Evolutionary conservation across 37 sponge, comb jelly and placozoan genomes (phyloP), one percentile per base, ranked within the genome.

Genomic region (Beroe forskalii): DNA sequence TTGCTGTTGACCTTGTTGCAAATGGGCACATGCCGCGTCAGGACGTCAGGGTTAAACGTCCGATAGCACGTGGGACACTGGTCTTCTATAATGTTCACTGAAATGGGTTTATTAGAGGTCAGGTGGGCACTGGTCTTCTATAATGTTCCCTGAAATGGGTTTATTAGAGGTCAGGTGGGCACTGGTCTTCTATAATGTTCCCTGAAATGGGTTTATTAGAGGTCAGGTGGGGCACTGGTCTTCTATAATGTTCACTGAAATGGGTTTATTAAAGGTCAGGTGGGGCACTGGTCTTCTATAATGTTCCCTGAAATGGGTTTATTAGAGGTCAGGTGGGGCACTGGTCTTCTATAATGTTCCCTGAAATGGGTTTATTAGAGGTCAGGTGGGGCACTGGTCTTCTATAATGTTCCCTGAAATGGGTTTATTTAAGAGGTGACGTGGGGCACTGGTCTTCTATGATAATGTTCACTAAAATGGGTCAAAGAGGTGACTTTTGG

Each of bases 81-180:
- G 86, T 80, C 86, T 25, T 80, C 86, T 41, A 80, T n/a, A 20
- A 80, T 44, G 30, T 43, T 80, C 86, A 80, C 86, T 80, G 86
- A 43, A 43, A 25, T n/a, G 43, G 20, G 27, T n/a, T n/a, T n/a
- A n/a, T n/a, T n/a, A n/a, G n/a, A n/a, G n/a, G n/a, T n/a, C n/a
- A n/a, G n/a, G n/a, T n/a, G 75, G 75, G 22, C 75, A 72, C 30
- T 72, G 75, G 75, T 72, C 75, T 20, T 72, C 75, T 32, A 72
- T 8, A 6, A 72, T 37, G 22, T 72, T 72, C 75, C 31, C 75
- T 72, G 75, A 36, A 72, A 20, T 36, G 33, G 8, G 20, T n/a
- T n/a, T n/a, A n/a, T n/a, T n/a, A n/a, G n/a, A n/a, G n/a, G n/a
- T n/a, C 14, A 55, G 60, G 17, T 55, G 9, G 60, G 60, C 14